Evolutionary conservation across 2,888 invertebrate genomes (phyloP).

Genomic region (Microdon myrmicae): DNA sequence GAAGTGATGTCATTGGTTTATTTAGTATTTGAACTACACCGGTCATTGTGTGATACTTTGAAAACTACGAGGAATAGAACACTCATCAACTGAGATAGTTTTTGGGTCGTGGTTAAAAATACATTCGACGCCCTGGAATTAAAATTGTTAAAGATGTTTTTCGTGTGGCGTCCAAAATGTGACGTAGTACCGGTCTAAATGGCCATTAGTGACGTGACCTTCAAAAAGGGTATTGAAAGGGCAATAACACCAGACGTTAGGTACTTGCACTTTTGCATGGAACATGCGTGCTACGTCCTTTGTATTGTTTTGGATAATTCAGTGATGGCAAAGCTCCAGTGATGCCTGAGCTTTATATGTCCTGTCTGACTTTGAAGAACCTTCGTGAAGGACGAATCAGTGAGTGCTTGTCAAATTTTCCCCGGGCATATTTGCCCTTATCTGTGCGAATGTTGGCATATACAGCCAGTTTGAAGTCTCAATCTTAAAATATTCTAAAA

Average conservation of each 20-base stretch:
- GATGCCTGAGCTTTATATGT: conserved; percentile 24
- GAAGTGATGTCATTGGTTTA: neutral
- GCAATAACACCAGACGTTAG: conserved; percentile 44
- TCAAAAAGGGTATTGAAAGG: conserved; percentile 35
- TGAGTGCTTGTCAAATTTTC: too few relatives aligned
- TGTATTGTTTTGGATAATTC: conserved; percentile 8
- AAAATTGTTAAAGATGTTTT: too few relatives aligned
- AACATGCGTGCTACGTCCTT: conserved; percentile 32
- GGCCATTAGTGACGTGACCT: conserved; percentile 38
- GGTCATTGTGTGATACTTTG: neutral
- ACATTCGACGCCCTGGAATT: too few relatives aligned
- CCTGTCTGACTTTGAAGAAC: conserved; percentile 53
- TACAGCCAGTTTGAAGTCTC: too few relatives aligned
- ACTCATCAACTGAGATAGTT: too few relatives aligned
- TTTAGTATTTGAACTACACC: neutral
- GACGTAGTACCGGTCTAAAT: too few relatives aligned
- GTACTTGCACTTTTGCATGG: conserved; percentile 52
- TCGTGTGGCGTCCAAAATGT: too few relatives aligned
- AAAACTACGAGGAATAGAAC: too few relatives aligned
- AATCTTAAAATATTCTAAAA: too few relatives aligned
- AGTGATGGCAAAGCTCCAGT: conserved; percentile 25
- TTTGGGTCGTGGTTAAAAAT: too few relatives aligned
- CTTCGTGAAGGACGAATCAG: conserved; percentile 52
- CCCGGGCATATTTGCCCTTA: too few relatives aligned
- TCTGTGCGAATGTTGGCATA: too few relatives aligned